A percentile compares a stretch with the other conserved stretches of the same genome.
These are phyloP conservation scores for Tipula lateralis DNA, from an alignment of 2,888 invertebrate species.

Conservation along the genomic window DNA sequence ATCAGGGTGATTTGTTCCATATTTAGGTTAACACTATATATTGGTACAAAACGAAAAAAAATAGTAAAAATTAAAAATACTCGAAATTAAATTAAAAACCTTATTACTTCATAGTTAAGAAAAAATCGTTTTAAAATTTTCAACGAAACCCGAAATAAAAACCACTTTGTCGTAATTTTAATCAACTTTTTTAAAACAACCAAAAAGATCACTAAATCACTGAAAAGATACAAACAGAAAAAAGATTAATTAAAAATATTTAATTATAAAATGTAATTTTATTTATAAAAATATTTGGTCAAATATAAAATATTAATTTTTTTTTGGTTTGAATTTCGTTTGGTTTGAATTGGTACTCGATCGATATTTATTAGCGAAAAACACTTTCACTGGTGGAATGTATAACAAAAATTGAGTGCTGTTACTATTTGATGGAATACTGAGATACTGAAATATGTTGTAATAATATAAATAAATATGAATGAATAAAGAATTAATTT, in stretches of 20 bases:
- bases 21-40: not conserved
- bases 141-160: not conserved
- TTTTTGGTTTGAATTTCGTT: not conserved
- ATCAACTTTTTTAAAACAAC: not conserved
- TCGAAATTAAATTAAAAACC: not conserved
- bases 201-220: not conserved
- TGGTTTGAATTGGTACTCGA: not conserved
- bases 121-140: not conserved
- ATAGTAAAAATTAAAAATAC: not conserved
- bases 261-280: not conserved
- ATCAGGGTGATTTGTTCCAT: not conserved
- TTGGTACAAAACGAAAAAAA: not conserved
- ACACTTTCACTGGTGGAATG: not conserved
- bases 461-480: too few relatives aligned
- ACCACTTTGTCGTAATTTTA: not conserved
- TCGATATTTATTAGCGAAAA: not conserved
- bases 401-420: not conserved
- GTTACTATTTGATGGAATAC: not conserved
- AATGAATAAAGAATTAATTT: too few relatives aligned
- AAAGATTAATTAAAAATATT: not conserved
- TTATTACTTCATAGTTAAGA: not conserved
- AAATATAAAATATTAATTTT: not conserved
- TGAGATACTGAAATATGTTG: too few relatives aligned
- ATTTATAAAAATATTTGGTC: not conserved
- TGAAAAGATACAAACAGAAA: not conserved